Evolutionary conservation across 2,888 invertebrate species (phyloP).

Genomic region (Cybosia mesomella): DNA sequence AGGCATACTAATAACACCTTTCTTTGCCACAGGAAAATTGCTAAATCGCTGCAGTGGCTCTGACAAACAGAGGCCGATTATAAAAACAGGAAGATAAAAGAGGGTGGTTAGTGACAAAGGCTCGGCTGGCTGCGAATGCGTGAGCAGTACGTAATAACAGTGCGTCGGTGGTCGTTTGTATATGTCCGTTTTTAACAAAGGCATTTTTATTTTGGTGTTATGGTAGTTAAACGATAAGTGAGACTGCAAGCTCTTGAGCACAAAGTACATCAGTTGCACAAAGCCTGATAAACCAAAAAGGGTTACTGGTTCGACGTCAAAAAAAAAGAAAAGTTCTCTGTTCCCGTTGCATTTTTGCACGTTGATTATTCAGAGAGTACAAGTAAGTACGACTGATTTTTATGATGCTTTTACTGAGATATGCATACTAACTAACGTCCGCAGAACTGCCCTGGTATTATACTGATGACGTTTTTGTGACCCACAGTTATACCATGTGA

Average conservation of each 20-base stretch:
- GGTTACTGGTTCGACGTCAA: neutral
- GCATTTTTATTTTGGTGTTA: conserved; percentile 30
- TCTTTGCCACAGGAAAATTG: conserved; percentile 61
- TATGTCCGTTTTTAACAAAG: conserved; percentile 39
- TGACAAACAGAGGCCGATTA: conserved; percentile 59
- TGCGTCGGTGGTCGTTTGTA: conserved; percentile 29
- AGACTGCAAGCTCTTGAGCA: conserved; percentile 1
- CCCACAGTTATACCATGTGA: too few species aligned
- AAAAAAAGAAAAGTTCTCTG: too few species aligned
- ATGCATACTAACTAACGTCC: too few species aligned
- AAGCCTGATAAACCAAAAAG: neutral
- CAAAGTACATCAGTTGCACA: neutral
- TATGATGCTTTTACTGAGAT: too few species aligned
- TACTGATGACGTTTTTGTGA: too few species aligned
- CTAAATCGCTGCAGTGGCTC: conserved; percentile 59
- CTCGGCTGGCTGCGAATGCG: conserved; percentile 51
- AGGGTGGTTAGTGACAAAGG: conserved; percentile 51
- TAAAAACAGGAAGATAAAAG: conserved; percentile 53
- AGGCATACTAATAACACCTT: conserved; percentile 53
- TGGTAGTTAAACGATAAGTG: conserved; percentile 12
- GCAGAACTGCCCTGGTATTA: too few species aligned
- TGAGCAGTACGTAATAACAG: conserved; percentile 59
- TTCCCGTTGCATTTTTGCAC: too few species aligned
- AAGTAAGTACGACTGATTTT: too few species aligned
- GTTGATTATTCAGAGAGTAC: neutral